Evolutionary conservation across 1,140 invertebrate genomes (phyloP).

Genomic region (Philotrypesis tridentata): DNA sequence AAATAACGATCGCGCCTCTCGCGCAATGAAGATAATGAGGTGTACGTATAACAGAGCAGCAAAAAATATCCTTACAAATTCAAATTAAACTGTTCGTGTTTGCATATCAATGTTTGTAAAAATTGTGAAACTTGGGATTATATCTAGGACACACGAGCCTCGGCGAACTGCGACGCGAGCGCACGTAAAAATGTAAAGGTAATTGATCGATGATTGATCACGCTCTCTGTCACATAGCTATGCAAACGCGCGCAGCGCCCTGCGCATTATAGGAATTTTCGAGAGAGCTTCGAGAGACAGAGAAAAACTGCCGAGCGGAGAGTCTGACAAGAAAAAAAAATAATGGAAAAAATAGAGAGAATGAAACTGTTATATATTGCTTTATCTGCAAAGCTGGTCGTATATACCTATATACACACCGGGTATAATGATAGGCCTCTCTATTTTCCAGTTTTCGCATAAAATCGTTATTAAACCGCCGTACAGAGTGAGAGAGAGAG

Average conservation of each 20-base stretch:
- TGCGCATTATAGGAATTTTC: not conserved
- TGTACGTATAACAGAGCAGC: not conserved
- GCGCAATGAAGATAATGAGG: too few species aligned
- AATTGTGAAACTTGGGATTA: not conserved
- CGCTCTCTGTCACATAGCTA: not conserved
- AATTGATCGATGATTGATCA: not conserved
- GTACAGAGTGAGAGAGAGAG: too few species aligned
- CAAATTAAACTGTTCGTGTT: not conserved
- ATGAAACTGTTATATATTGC: too few species aligned
- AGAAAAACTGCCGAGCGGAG: too few species aligned
- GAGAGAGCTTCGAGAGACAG: not conserved
- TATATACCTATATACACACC: not conserved
- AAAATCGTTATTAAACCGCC: slow-evolving; percentile 15
- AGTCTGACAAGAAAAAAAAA: too few species aligned
- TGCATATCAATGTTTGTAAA: not conserved
- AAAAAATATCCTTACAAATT: not conserved
- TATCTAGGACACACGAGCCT: not conserved
- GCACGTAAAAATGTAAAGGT: not conserved
- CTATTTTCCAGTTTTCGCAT: not conserved
- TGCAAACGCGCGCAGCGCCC: too few species aligned
- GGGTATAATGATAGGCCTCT: not conserved
- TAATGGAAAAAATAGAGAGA: too few species aligned
- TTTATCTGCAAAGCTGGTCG: too few species aligned
- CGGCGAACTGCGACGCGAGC: too few species aligned
- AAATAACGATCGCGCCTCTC: too few species aligned